A percentile compares a stretch with the other conserved stretches of the same genome.
phyloP scores from a whole-genome alignment of 30 jellyfish, hydroid and myxozoan genomes.

The Hydractinia echinata region DNA sequence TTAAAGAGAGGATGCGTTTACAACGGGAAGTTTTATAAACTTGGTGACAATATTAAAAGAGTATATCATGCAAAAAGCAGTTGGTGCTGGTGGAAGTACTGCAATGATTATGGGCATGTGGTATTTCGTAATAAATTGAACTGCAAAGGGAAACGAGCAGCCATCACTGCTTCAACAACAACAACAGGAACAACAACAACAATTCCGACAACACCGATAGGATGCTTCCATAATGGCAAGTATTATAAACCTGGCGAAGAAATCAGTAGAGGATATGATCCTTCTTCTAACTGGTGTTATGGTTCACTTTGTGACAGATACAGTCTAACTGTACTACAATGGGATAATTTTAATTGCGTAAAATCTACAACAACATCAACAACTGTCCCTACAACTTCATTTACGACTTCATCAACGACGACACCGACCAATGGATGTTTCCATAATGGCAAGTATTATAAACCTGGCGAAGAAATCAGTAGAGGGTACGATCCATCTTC shows the following conservation, averaged over 20 bases:
- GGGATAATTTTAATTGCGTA: slow-evolving; percentile 19
- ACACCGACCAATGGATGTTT: slow-evolving; percentile 17
- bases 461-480: slow-evolving; percentile 9
- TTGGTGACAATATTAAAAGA: not conserved
- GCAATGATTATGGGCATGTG: not conserved
- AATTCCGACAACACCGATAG: not conserved
- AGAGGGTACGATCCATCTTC: not conserved
- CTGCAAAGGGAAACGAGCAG: not conserved
- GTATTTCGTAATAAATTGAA: no score
- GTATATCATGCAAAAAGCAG: not conserved
- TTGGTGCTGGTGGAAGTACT: not conserved
- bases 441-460: slow-evolving; percentile 4
- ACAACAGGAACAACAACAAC: not conserved
- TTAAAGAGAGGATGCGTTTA: not conserved
- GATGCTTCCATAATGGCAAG: not conserved
- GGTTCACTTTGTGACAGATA: not conserved
- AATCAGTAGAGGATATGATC: not conserved
- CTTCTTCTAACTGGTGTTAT: not conserved
- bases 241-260: not conserved
- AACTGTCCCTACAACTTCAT: not conserved
- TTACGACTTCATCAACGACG: not conserved
- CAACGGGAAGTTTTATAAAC: slow-evolving; percentile 3
- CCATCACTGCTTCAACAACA: not conserved
- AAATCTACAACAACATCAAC: slow-evolving; percentile 4
- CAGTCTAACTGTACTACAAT: not conserved